Evolutionary conservation across 2,888 invertebrate genomes (phyloP), one percentile per base, ranked within the genome.

Genomic region (Chrysomela aeneicollis): DNA sequence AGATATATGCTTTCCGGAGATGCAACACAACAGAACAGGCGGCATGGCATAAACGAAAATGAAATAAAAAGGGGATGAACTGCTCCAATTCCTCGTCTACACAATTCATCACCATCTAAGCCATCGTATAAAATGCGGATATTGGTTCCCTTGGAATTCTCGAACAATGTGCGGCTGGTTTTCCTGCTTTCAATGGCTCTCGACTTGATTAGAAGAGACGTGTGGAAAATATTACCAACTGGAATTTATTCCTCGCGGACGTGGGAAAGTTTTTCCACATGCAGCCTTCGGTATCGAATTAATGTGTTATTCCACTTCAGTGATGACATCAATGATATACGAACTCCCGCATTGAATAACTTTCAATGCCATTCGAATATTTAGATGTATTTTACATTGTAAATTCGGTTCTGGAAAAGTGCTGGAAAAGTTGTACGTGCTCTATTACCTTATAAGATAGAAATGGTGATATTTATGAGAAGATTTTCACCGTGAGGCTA

Each of bases 51-150:
- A 42, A 37, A 57, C 22, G 32, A 9, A 32, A 54, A 35, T 54
- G 15, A 35, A 35, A 42, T 22, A 46, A 57, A 26, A 46, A 57
- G 17, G 21, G 46, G 22, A 57, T 17, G 26, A 57, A 17, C 46
- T 37, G 15, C 22, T 57, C 55, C 55, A 42, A 55, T 55, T 55
- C 42, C 55, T 37, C 37, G 37, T 46, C 46, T 57, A 21, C 17
- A 57, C 57, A 57, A 57, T 57, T 57, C 57, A 57, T 57, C 57
- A 57, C 57, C 46, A 26, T 15, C 46, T 26, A 57, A 57, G 57
- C 46, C 22, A 35, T n/a, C n/a, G n/a, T 46, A 46, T 57, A 57
- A 57, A 46, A 57, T 22, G 37, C 37, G 46, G 46, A 57, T 57
- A 57, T 46, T 15, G 42, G 55, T 21, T 37, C 53, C 15, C 21